phyloP scores from a whole-genome alignment of 1,140 invertebrate genomes.

The Formica selysi region DNA sequence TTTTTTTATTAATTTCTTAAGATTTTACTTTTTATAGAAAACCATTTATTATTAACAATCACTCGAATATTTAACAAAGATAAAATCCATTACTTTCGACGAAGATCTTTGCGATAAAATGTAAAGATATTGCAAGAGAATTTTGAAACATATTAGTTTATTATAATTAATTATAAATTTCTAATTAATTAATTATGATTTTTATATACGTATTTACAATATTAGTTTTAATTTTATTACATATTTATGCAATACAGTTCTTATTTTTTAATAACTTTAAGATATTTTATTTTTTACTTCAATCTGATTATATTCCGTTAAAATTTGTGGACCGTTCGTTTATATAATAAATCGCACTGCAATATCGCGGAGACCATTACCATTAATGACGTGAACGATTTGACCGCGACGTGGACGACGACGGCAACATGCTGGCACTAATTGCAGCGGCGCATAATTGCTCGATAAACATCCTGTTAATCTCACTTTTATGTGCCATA shows the following conservation, averaged over 20 bases:
- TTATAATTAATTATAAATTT: too few species aligned
- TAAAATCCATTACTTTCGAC: too few species aligned
- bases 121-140: too few species aligned
- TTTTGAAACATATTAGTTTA: too few species aligned
- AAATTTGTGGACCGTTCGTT: neutral
- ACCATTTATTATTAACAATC: neutral
- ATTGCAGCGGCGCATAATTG: slow-evolving; percentile 82
- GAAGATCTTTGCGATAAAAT: neutral
- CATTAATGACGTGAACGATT: slow-evolving; percentile 47
- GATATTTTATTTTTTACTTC: neutral
- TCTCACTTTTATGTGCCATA: slow-evolving; percentile 80
- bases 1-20: neutral
- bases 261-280: neutral
- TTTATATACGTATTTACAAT: neutral
- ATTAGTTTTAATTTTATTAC: neutral
- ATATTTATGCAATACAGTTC: neutral
- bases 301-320: neutral
- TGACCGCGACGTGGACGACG: slow-evolving; percentile 65
- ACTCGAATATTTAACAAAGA: neutral
- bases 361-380: slow-evolving; percentile 10
- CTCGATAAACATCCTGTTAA: slow-evolving; percentile 86
- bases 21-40: neutral
- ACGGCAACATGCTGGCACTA: slow-evolving; percentile 74
- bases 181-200: too few species aligned
- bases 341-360: neutral